phyloP scores from a whole-genome alignment of 2,797 vertebrate genomes.

The Podarcis lilfordi region DNA sequence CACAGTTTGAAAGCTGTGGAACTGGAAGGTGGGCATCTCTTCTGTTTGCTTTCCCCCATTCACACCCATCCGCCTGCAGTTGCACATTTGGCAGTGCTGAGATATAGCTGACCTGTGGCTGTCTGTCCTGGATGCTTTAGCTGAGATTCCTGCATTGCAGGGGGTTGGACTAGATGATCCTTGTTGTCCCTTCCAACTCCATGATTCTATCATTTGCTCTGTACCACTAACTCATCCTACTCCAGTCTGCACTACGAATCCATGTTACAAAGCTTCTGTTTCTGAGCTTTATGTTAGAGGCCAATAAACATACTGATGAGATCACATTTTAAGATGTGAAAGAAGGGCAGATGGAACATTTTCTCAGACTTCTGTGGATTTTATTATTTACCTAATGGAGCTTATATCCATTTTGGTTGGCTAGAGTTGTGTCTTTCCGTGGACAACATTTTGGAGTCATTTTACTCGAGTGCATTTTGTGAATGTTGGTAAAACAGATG shows the following conservation, averaged over 20 bases:
- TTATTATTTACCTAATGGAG: slow-evolving; percentile 37
- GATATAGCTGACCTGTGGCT: neutral
- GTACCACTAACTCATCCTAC: neutral
- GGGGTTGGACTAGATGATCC: too few species aligned
- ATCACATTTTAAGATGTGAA: neutral
- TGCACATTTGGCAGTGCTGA: neutral
- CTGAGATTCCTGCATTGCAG: too few species aligned
- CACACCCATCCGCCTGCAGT: neutral
- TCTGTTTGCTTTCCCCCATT: neutral
- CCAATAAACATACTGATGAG: neutral
- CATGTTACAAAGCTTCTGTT: neutral
- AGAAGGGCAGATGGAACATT: too few species aligned
- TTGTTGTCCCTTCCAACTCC: too few species aligned
- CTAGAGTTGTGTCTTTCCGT: slow-evolving; percentile 30
- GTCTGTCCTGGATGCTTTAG: too few species aligned
- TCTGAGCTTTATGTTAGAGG: slow-evolving; percentile 1
- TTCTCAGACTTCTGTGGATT: slow-evolving; percentile 36
- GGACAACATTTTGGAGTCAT: slow-evolving; percentile 29
- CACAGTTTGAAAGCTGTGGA: neutral
- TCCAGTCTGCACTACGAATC: neutral
- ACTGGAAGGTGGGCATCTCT: neutral
- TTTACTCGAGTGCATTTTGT: slow-evolving; percentile 29
- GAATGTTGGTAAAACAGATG: slow-evolving; percentile 49
- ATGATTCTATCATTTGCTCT: neutral
- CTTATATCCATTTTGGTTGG: slow-evolving; percentile 15